Conservation (phyloP, 2,797 vertebrate genomes). For the Graptemys geographica region DNA sequence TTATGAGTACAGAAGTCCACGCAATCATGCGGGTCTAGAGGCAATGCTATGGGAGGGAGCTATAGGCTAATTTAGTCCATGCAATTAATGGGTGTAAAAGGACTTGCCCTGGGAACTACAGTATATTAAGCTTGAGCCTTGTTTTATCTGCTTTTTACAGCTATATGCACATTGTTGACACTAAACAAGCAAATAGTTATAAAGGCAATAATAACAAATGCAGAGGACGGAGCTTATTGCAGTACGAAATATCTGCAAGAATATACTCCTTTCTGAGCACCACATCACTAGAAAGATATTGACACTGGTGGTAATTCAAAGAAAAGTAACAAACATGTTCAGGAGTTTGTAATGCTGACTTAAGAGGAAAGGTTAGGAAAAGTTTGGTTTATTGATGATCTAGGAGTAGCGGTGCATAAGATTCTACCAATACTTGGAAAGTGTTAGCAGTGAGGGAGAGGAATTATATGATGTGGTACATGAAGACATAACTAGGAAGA, state of each 20-base stretch:
- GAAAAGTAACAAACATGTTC: not conserved
- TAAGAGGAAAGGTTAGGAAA: not conserved
- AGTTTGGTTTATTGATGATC: not conserved
- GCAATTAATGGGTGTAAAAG: not conserved
- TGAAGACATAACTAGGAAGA: not conserved
- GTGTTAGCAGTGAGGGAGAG: not conserved
- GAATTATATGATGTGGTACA: not conserved
- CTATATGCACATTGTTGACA: not conserved
- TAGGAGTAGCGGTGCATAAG: not conserved
- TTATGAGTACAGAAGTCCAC: not conserved
- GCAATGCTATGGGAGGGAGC: not conserved
- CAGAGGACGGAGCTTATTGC: not conserved
- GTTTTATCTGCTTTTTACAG: not conserved
- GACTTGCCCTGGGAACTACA: not conserved
- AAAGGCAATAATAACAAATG: not conserved
- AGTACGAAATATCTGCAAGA: not conserved
- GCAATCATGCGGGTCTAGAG: fast-evolving
- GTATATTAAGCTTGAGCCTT: not conserved
- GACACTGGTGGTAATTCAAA: not conserved
- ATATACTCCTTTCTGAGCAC: not conserved
- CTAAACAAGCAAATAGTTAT: not conserved
- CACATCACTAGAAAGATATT: not conserved
- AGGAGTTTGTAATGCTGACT: not conserved
- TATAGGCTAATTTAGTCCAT: not conserved
- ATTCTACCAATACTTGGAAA: not conserved